Percentiles rank a stretch among this genome's conserved stretches.
Conservation (phyloP, 1,140 invertebrate genomes). For the Ostrea denselamellosa region DNA sequence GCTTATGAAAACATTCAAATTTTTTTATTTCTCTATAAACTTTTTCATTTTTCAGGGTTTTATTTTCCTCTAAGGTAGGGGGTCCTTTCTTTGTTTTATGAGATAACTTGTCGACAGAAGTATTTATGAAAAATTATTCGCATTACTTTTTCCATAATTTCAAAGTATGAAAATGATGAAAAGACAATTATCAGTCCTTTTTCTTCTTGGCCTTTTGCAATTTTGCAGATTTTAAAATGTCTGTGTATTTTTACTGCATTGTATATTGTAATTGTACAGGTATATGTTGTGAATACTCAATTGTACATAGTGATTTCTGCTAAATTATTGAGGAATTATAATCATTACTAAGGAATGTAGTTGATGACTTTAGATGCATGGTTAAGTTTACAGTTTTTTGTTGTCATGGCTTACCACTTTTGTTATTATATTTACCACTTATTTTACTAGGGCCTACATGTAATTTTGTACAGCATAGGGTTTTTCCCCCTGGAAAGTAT, state of each 20-base stretch:
- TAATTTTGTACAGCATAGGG: too few relatives aligned
- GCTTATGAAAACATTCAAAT: background rate
- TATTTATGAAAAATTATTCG: background rate
- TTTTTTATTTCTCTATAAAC: background rate
- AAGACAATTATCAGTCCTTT: background rate
- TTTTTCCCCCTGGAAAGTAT: background rate
- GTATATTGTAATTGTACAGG: conserved; percentile 10
- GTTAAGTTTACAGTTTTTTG: too few relatives aligned
- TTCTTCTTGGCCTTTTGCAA: background rate
- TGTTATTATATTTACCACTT: too few relatives aligned
- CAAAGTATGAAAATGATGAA: background rate
- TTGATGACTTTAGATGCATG: background rate
- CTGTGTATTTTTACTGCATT: background rate
- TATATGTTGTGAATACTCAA: conserved; percentile 38
- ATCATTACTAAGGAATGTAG: background rate
- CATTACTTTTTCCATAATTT: background rate
- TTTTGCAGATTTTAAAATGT: background rate
- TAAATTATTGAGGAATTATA: conserved; percentile 22
- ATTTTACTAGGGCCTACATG: too few relatives aligned
- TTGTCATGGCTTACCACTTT: too few relatives aligned
- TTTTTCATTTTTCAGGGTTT: background rate
- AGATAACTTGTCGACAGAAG: background rate
- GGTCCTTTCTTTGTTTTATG: background rate
- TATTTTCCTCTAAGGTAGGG: too few relatives aligned
- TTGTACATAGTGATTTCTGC: conserved; percentile 29